Conservation (phyloP, 2,888 invertebrate genomes). For the Pteria penguin region DNA sequence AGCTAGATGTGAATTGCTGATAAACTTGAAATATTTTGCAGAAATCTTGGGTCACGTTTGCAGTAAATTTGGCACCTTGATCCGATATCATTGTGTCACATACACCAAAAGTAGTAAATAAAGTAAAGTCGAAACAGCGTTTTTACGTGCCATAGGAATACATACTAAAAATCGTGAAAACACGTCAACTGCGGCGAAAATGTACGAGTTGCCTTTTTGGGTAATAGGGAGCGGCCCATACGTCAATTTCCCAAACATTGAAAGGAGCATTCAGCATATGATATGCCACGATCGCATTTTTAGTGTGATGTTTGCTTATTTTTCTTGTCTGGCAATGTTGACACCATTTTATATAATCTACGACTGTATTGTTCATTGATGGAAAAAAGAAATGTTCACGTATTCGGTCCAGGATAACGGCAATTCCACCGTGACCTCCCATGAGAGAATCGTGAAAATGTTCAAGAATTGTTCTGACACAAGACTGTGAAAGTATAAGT, state of each 20-base stretch:
- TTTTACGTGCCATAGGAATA: not conserved
- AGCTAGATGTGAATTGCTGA: constrained; percentile 37
- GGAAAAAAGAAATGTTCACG: constrained; percentile 38
- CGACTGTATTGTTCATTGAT: constrained; percentile 7
- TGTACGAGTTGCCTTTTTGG: constrained; percentile 24
- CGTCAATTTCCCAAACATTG: constrained; percentile 47
- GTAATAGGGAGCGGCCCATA: constrained; percentile 39
- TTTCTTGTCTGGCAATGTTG: constrained; percentile 24
- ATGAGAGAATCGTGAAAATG: constrained; percentile 45
- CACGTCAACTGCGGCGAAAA: constrained; percentile 44
- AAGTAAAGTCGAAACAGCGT: not conserved
- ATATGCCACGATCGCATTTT: constrained; percentile 36
- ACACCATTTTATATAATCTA: constrained; percentile 34
- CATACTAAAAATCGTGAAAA: constrained; percentile 21
- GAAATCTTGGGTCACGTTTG: constrained; percentile 30
- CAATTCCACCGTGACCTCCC: constrained; percentile 41
- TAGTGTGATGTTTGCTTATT: constrained; percentile 5
- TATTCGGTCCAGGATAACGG: constrained; percentile 39
- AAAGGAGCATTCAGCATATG: constrained; percentile 44
- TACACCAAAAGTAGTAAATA: constrained; percentile 37
- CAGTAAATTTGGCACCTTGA: constrained; percentile 37
- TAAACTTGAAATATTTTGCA: constrained; percentile 40
- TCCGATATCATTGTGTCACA: constrained; percentile 34
- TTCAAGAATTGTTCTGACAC: not conserved
- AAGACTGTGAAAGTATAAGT: not conserved